phyloP scores from a whole-genome alignment of 2,888 invertebrate species.

The Plemyria rubiginata region DNA sequence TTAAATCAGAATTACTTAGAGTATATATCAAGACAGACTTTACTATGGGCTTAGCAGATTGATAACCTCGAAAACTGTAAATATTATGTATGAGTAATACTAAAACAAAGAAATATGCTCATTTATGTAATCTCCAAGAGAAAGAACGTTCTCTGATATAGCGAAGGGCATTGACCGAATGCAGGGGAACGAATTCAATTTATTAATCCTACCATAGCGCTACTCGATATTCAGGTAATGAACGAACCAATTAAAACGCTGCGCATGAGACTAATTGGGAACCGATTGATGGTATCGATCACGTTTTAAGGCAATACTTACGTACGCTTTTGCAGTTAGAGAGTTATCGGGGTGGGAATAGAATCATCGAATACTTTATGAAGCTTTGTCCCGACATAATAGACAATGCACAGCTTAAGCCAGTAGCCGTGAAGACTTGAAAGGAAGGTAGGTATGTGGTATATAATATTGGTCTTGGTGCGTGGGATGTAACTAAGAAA shows the following conservation, averaged over 20 bases:
- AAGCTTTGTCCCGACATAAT: no score
- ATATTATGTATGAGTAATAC: constrained; percentile 8
- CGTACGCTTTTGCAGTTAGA: constrained; percentile 8
- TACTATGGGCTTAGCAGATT: constrained; percentile 21
- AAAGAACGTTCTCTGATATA: constrained; percentile 29
- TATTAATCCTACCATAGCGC: constrained; percentile 37
- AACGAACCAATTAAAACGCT: constrained; percentile 48
- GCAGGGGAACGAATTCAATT: constrained; percentile 39
- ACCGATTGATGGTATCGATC: constrained; percentile 38
- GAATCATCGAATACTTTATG: no score
- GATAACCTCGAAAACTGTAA: constrained; percentile 28
- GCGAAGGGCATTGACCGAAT: constrained; percentile 50
- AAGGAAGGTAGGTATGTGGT: no score
- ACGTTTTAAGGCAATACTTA: constrained; percentile 15
- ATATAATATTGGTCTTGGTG: no score
- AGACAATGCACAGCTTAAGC: no score
- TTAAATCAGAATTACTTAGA: background rate
- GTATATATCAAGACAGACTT: constrained; percentile 27
- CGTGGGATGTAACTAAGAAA: no score
- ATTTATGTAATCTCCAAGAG: constrained; percentile 10
- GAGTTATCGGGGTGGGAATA: constrained; percentile 1
- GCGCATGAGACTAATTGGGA: constrained; percentile 60
- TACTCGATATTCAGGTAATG: constrained; percentile 54
- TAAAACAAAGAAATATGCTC: constrained; percentile 22
- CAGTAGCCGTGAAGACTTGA: no score